These are phyloP conservation scores for Oryzaephilus surinamensis DNA, from an alignment of 1,140 invertebrate genomes.

Conservation along the genomic window DNA sequence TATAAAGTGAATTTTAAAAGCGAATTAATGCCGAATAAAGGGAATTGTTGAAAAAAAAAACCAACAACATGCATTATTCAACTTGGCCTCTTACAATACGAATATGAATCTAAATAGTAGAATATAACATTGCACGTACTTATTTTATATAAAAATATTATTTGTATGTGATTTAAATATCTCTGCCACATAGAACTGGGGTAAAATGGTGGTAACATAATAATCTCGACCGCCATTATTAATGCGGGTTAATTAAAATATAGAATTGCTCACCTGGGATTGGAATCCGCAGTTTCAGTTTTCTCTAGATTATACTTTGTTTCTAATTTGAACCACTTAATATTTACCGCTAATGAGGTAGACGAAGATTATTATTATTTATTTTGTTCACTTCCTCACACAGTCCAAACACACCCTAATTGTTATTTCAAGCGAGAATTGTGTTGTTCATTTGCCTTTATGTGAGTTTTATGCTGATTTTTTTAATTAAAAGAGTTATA, in stretches of 20 bases:
- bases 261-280: constrained; percentile 21
- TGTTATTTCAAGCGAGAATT: constrained; percentile 20
- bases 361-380: constrained; percentile 25
- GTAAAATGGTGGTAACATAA: constrained; percentile 20
- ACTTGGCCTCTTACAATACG: too few relatives aligned
- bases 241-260: constrained; percentile 26
- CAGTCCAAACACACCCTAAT: too few relatives aligned
- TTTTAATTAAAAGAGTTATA: constrained; percentile 28
- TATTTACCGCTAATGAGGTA: constrained; percentile 25
- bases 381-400: constrained; percentile 17
- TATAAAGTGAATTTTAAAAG: too few relatives aligned
- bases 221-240: constrained; percentile 21
- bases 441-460: constrained; percentile 19
- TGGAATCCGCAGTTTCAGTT: constrained; percentile 17
- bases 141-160: too few relatives aligned
- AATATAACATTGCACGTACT: too few relatives aligned
- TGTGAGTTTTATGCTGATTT: constrained; percentile 18
- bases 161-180: too few relatives aligned
- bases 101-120: too few relatives aligned
- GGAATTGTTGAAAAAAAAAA: too few relatives aligned
- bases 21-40: too few relatives aligned
- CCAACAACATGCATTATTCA: too few relatives aligned
- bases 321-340: constrained; percentile 23
- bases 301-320: constrained; percentile 25
- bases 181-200: too few relatives aligned